Base-by-base conservation (phyloP, 2,797 vertebrate species). In the Enteromius unitaeniatus region DNA sequence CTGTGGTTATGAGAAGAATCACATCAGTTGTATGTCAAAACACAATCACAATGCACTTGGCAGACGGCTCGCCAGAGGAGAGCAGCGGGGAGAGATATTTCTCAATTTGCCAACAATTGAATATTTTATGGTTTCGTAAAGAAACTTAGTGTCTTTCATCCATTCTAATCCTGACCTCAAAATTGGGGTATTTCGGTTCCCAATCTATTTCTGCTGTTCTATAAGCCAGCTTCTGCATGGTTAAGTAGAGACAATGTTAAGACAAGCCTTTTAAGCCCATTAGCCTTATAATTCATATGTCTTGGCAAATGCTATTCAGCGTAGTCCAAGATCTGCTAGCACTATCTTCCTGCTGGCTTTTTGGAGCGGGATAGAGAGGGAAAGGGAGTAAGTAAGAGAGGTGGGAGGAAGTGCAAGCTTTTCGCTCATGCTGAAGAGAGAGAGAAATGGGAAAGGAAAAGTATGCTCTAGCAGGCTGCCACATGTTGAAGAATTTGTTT, bases 201-300 rank as follows among this genome's bases (percentile, higher is more conserved):
- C 58, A 86, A 88, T 90, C 89, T 90, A 86, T 88, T 92, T 89
- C 86, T 89, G 85, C 86, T 83, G 85, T 89, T 91, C 86, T 78
- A 34, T 88, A 88, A 89, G 85, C 90, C 83, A 88, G 87, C 85
- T 86, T 91, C 87, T 86, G 84, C 74, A 49, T 62, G 86, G 88
- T 89, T 91, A 89, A 86, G 89, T 83, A 75, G 86, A 91, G 90
- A 93, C 91, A 91, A 92, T 92, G 91, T 92, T 91, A 91, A 91
- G 91, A 93, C 92, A 92, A 92, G 91, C 90, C 93, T 93, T 92
- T 94, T 94, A 94, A 94, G 90, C 91, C 91, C 91, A 93, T 93
- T 94, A 93, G 92, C 90, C 89, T 93, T 92, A 93, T 92, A 94
- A 94, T 93, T 93, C 91, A 94, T 91, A 91, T 82, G 74, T 90